Conservation (phyloP, 1,140 invertebrate genomes). For the Drosophila parabipectinata region DNA sequence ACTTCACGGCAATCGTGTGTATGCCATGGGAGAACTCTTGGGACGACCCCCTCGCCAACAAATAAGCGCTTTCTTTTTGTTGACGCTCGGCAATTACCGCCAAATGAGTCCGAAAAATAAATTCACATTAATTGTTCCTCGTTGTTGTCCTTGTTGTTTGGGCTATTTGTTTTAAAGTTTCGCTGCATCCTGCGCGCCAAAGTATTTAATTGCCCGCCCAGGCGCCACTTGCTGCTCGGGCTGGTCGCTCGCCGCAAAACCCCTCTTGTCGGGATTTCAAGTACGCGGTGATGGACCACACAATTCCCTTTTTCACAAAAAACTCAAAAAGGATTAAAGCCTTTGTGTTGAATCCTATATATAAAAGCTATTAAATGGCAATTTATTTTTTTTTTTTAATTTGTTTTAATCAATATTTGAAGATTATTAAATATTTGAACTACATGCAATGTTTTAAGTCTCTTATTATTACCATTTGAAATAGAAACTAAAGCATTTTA, state of each 20-base stretch:
- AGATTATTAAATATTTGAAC: too few species aligned
- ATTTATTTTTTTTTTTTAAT: neutral
- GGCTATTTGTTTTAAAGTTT: slow-evolving; percentile 48
- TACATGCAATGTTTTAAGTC: too few species aligned
- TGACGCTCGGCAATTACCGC: slow-evolving; percentile 71
- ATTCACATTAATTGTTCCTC: slow-evolving; percentile 78
- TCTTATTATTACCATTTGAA: too few species aligned
- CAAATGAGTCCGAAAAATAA: slow-evolving; percentile 79
- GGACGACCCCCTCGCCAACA: slow-evolving; percentile 15
- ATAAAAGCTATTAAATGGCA: neutral
- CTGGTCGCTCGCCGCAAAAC: slow-evolving; percentile 18
- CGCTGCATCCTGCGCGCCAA: slow-evolving; percentile 22
- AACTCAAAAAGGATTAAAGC: neutral
- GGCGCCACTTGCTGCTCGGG: slow-evolving; percentile 19
- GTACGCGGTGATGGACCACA: slow-evolving; percentile 17
- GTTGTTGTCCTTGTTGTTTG: slow-evolving; percentile 63
- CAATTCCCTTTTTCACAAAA: neutral
- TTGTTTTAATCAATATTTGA: too few species aligned
- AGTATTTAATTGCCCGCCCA: slow-evolving; percentile 69
- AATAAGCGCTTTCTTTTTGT: slow-evolving; percentile 33
- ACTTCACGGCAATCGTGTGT: slow-evolving; percentile 11
- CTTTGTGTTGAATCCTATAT: neutral
- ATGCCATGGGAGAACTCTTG: slow-evolving; percentile 2
- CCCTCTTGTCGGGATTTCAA: slow-evolving; percentile 4
- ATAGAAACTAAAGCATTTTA: neutral